Evolutionary conservation across 2,797 vertebrate genomes (phyloP), one percentile per base, ranked within the genome.

Genomic region (Sebastes elongatus): DNA sequence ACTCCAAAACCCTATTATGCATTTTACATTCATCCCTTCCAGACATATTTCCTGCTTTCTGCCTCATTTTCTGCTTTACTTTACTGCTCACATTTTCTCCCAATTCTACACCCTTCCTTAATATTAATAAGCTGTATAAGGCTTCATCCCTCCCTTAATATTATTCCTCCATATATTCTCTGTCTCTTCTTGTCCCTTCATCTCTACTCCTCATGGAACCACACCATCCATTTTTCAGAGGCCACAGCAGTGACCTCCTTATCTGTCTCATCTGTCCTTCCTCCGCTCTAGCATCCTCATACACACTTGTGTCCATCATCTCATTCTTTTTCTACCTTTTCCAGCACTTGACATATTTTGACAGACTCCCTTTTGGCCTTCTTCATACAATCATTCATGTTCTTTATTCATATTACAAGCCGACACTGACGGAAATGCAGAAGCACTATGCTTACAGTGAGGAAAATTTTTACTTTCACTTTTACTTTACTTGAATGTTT

Each of bases 1-100:
- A 60, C 42, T 46, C 38, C 13, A 60, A 57, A 69, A 56, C 16
- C 16, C 46, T 42, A 13, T 67, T 6, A 10, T 60, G 2, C 3
- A 77, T 87, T 81, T 61, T 66, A 70, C 57, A 78, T 76, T 65
- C 4, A 62, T 74, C 18, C 77, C 75, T 64, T 71, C 14, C 33
- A 69, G 14, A 6, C 38, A 72, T 80, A 30, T 71, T 71, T 69
- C 2, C 60, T 67, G 7, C 60, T 76, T 74, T 7, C 25, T 57
- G 9, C 56, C 27, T 66, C 20, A 38, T 72, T 78, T 33, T 70
- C 10, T 74, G 2, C 71, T 62, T 68, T 52, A 66, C 74, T 84
- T 70, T 53, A 46, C 53, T 25, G 68, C 10, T 78, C 49, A 32
- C 13, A 3, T 7, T 64, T 78, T 1, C 6, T 30, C n/a, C n/a